Evolutionary conservation across 92 coral and sea anemone species (phyloP), one percentile per base, ranked within the genome.

Genomic region (Actinostola sp.): DNA sequence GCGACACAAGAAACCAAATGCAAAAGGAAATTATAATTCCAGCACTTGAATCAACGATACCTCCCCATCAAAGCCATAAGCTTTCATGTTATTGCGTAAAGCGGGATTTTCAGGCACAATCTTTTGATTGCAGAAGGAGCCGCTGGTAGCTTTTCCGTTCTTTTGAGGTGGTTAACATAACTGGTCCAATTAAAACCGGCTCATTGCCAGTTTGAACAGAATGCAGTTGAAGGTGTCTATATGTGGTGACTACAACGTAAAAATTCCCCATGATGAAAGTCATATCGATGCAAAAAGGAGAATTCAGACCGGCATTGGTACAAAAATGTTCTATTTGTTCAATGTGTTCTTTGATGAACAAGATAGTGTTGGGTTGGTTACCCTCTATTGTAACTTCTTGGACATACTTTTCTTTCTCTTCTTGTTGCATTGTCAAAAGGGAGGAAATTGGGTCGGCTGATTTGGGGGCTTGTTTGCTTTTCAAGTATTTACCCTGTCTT

Each of bases 191-290:
- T 21, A 73, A 4, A 25, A 81, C 71, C 12, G 81, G 86, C 28
- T 72, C 81, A 31, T 73, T 73, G n/a, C 45, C 50, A 36, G 34
- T 80, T 34, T 59, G 62, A 17, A 49, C 30, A 30, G 75, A 63
- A 28, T 1, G 0, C 21, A 81, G 67, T 30, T 81, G 86, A 61
- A 81, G 41, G 67, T 81, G 86, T 73, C 86, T 65, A 62, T 80
- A 73, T 42, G 81, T 81, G 51, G 86, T 63, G 24, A 83, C 88
- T n/a, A 83, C 88, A 61, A 83, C 88, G 61, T 60, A 83, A 39
- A 66, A 76, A 44, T 76, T 75, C 26, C 88, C 88, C 55, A 77
- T 83, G 43, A 77, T 58, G 49, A 43, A 83, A 10, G 83, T 83
- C 88, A 70, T 83, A 31, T 83, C 84, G 44, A 63, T 73, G 48